phyloP scores from a whole-genome alignment of 2,888 invertebrate species.

The Nudaria mundana region DNA sequence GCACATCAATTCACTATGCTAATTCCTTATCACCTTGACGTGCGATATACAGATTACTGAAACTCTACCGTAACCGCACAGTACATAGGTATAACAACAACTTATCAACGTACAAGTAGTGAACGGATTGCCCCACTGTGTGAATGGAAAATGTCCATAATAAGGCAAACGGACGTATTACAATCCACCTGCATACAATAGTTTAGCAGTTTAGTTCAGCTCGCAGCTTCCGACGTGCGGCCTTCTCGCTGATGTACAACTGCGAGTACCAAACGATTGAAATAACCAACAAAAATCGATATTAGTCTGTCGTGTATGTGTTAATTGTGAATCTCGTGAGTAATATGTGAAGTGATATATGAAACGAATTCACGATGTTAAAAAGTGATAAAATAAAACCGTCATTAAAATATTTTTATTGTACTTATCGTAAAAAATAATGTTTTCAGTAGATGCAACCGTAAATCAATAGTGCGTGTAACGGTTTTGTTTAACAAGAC shows the following conservation, averaged over 20 bases:
- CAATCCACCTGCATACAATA: conserved; percentile 81
- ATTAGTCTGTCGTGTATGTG: conserved; percentile 30
- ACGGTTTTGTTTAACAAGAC: conserved; percentile 31
- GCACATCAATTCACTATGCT: conserved; percentile 53
- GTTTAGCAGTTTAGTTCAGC: conserved; percentile 71
- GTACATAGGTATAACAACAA: conserved; percentile 23
- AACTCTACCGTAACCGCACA: conserved; percentile 22
- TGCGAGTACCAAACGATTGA: conserved; percentile 39
- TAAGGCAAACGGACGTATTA: conserved; percentile 69
- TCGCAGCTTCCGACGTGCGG: conserved; percentile 75
- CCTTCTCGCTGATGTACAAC: conserved; percentile 44
- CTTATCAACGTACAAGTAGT: conserved; percentile 33
- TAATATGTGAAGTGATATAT: conserved; percentile 32
- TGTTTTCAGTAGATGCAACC: conserved; percentile 21
- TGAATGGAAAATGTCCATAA: conserved; percentile 75
- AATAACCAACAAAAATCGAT: conserved; percentile 20
- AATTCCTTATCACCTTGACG: conserved; percentile 58
- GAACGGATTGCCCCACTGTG: conserved; percentile 65
- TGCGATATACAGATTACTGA: conserved; percentile 43
- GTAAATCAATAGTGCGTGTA: conserved; percentile 39
- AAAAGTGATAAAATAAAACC: conserved; percentile 10
- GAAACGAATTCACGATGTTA: conserved; percentile 23
- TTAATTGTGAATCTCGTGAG: conserved; percentile 35
- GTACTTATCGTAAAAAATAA: conserved; percentile 21
- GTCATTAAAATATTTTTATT: conserved; percentile 13